Percentiles rank a stretch among this genome's conserved stretches.
These are phyloP conservation scores for Chlorodrepanis virens DNA, from an alignment of 2,113 vertebrate genomes.

Conservation along the genomic window DNA sequence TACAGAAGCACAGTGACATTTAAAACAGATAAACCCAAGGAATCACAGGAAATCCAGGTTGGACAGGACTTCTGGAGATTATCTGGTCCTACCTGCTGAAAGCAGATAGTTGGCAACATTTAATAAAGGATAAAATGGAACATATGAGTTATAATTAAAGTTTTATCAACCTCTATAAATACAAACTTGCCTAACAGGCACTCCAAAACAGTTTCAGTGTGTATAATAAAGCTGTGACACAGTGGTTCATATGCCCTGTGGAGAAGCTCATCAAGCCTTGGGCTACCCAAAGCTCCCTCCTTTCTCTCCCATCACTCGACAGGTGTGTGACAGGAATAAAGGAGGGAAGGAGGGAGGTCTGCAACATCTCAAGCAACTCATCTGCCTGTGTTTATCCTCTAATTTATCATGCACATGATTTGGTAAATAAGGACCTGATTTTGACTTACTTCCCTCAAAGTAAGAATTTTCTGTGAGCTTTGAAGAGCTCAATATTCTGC, in stretches of 20 bases:
- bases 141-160: background rate
- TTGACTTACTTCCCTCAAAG: background rate
- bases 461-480: background rate
- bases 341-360: background rate
- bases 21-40: background rate
- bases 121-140: background rate
- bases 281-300: background rate
- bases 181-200: background rate
- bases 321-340: background rate
- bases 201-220: background rate
- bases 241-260: rapidly evolving
- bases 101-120: background rate
- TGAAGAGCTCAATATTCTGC: background rate
- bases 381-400: background rate
- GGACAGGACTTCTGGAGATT: background rate
- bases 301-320: background rate
- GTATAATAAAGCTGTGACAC: background rate
- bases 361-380: background rate
- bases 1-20: background rate
- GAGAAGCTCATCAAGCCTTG: background rate
- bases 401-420: background rate
- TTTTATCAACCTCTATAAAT: background rate
- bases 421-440: background rate
- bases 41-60: background rate
- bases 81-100: background rate